Percentiles rank a stretch among this genome's conserved stretches.
These are phyloP conservation scores for Glareola pratincola DNA, from an alignment of 2,113 vertebrate species.

Conservation along the genomic window DNA sequence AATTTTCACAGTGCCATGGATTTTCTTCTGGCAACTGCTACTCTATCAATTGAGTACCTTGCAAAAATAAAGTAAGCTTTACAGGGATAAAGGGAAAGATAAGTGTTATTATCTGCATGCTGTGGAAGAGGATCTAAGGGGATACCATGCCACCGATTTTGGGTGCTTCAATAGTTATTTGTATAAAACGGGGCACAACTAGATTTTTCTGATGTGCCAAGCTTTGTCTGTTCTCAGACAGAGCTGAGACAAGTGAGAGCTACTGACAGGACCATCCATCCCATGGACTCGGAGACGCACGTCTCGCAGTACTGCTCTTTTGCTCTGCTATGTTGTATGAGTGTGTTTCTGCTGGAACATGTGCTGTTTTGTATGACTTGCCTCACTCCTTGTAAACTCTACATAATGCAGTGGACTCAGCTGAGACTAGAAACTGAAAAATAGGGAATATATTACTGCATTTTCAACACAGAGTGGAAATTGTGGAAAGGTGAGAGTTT, in stretches of 20 bases:
- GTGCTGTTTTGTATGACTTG: neutral
- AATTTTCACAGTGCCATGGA: neutral
- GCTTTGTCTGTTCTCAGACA: neutral
- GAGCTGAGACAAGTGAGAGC: neutral
- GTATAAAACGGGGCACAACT: neutral
- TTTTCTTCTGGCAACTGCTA: neutral
- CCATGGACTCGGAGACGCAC: rapidly evolving
- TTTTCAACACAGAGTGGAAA: neutral
- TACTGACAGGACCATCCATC: neutral
- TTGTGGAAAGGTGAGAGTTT: neutral
- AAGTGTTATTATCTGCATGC: neutral
- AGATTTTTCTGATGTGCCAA: neutral
- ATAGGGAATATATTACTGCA: neutral
- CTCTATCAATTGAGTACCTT: neutral
- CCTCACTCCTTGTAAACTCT: neutral
- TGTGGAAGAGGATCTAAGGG: neutral
- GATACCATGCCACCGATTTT: neutral
- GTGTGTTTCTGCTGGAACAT: neutral
- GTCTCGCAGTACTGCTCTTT: neutral
- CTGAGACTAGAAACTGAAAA: neutral
- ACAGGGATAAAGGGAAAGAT: neutral
- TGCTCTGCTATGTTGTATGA: neutral
- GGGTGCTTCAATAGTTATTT: neutral
- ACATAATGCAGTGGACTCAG: neutral
- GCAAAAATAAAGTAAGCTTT: neutral